Base-by-base conservation (phyloP, 1,140 invertebrate species). In the Tetramorium parvispinum region DNA sequence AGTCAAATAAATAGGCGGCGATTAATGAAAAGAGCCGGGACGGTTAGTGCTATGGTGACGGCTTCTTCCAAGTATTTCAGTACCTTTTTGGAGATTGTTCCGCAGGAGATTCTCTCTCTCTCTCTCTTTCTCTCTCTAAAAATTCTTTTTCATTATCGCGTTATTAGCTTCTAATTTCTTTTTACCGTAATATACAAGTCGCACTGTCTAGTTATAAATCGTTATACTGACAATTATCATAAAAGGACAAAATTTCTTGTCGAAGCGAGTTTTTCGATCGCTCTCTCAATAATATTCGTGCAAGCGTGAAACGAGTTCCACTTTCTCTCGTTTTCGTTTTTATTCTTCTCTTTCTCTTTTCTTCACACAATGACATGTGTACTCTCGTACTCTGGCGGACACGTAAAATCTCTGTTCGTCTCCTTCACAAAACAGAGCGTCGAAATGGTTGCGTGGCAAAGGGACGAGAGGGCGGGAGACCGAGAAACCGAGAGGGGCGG, bases 261-360 rank as follows among this genome's bases (percentile, higher is more conserved):
- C 49, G 61, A 57, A 51, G 59, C 59, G 57, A 59, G 76, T 81
- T 85, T 79, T 85, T 91, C 79, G 83, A 88, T 85, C 73, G 78
- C 77, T 91, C 91, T 88, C 88, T 91, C 91, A 87, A 91, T 93
- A 92, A 92, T 82, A 85, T 87, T 92, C 90, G 91, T 71, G 90
- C 87, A 77, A 92, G 89, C 91, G 90, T 93, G 91, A 92, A 93
- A 93, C 91, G 91, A 93, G 91, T 91, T 93, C 79, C 55, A 76
- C 78, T 81, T 68, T 76, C 75, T 71, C 81, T 59, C 65, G 18
- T 70, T 49, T 59, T 27, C 24, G 24, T 55, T 57, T 57, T n/a
- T 57, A 46, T 37, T 4, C n/a, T 75, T 73, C 57, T 43, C 7
- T 16, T 46, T 68, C 13, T 75, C 32, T 57, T 32, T 66, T 71